Percentiles rank a stretch among this genome's conserved stretches.
phyloP scores from a whole-genome alignment of 2,113 vertebrate genomes.

The Zosterops hypoxanthus region DNA sequence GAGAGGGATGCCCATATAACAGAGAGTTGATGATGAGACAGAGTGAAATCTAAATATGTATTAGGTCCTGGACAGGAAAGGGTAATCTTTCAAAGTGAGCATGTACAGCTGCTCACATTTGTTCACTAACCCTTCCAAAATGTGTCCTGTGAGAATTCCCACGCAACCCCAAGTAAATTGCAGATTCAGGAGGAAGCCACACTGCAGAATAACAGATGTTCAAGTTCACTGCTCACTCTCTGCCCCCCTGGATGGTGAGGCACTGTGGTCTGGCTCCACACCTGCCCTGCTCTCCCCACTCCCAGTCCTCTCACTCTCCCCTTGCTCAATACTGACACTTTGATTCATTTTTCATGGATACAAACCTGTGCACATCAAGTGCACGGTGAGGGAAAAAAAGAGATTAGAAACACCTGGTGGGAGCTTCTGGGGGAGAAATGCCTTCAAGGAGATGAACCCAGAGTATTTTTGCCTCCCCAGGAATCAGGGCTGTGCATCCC shows the following conservation, averaged over 20 bases:
- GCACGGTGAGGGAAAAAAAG: neutral
- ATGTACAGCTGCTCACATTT: neutral
- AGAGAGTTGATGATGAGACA: neutral
- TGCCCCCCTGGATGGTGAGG: neutral
- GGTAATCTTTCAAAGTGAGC: neutral
- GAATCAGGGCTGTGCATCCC: neutral
- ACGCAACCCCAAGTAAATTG: neutral
- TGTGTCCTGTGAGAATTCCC: neutral
- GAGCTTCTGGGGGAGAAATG: neutral
- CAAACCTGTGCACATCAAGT: accelerated
- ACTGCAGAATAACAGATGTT: neutral
- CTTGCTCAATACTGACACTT: accelerated
- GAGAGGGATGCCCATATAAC: neutral
- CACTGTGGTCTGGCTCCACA: neutral
- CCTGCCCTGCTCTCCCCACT: neutral
- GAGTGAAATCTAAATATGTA: neutral
- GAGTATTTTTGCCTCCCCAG: accelerated
- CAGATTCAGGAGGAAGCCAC: neutral
- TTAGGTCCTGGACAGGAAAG: neutral
- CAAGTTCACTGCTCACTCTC: neutral
- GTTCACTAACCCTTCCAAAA: constrained; percentile 3
- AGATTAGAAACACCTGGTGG: neutral
- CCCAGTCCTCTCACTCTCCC: accelerated
- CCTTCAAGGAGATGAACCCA: neutral
- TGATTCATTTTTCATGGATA: neutral